Evolutionary conservation across 2,888 invertebrate genomes (phyloP).

Genomic region (Epinotia brunnichana): DNA sequence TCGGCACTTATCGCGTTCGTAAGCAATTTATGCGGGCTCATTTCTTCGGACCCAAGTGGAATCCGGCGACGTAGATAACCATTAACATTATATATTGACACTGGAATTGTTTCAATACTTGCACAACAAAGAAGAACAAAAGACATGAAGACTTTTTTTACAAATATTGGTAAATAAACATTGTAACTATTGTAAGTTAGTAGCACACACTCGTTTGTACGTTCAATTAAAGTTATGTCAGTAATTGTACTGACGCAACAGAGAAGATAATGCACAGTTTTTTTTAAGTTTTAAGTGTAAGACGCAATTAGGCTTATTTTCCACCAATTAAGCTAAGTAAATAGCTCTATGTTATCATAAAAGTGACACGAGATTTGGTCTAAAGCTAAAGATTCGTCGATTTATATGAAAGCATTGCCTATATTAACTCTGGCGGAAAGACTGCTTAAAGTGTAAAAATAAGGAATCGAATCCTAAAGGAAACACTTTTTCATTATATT

Average conservation of each 20-base stretch:
- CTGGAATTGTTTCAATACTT: constrained; percentile 10
- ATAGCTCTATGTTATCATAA: too few species aligned
- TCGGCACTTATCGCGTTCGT: constrained; percentile 68
- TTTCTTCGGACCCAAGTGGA: constrained; percentile 46
- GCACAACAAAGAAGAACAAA: not conserved
- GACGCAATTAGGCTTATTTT: too few species aligned
- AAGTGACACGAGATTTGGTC: too few species aligned
- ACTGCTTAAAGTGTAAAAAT: not conserved
- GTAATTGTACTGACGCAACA: too few species aligned
- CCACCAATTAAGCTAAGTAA: too few species aligned
- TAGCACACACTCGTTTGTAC: not conserved
- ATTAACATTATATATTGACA: constrained; percentile 23
- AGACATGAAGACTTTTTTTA: not conserved
- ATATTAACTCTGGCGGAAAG: not conserved
- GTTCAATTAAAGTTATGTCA: not conserved
- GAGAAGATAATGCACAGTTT: too few species aligned
- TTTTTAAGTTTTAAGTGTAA: too few species aligned
- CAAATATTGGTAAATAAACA: not conserved
- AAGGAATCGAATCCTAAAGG: not conserved
- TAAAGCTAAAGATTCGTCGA: too few species aligned
- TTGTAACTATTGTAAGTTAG: not conserved
- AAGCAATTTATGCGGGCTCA: constrained; percentile 63
- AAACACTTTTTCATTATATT: not conserved
- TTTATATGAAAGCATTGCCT: not conserved
- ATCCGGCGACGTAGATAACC: constrained; percentile 13